Evolutionary conservation across 2,113 vertebrate species (phyloP).

Genomic region (human): GRCh38 chr7:115491501-115492000

Average conservation of each 20-base stretch:
- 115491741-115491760: conserved; percentile 81
- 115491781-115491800: conserved; percentile 88
- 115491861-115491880: conserved; percentile 89
- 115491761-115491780: conserved; percentile 86
- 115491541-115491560: conserved; percentile 80
- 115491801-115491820: conserved; percentile 89
- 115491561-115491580: conserved; percentile 84
- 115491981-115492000: conserved; percentile 74
- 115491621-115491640: conserved; percentile 76
- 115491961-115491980: conserved; percentile 83
- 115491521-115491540: conserved; percentile 79
- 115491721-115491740: conserved; percentile 75
- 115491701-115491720: conserved; percentile 68
- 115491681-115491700: conserved; percentile 72
- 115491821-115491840: conserved; percentile 86
- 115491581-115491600: conserved; percentile 81
- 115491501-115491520: conserved; percentile 84
- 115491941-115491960: conserved; percentile 84
- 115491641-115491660: conserved; percentile 70
- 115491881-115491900: conserved; percentile 89
- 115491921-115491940: conserved; percentile 85
- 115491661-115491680: conserved; percentile 67
- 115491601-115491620: conserved; percentile 78
- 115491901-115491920: conserved; percentile 90
- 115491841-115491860: conserved; percentile 94